Percentiles rank a stretch among this genome's conserved stretches.
These are phyloP conservation scores for Trialeurodes vaporariorum DNA, from an alignment of 1,140 invertebrate genomes.

Conservation along the genomic window DNA sequence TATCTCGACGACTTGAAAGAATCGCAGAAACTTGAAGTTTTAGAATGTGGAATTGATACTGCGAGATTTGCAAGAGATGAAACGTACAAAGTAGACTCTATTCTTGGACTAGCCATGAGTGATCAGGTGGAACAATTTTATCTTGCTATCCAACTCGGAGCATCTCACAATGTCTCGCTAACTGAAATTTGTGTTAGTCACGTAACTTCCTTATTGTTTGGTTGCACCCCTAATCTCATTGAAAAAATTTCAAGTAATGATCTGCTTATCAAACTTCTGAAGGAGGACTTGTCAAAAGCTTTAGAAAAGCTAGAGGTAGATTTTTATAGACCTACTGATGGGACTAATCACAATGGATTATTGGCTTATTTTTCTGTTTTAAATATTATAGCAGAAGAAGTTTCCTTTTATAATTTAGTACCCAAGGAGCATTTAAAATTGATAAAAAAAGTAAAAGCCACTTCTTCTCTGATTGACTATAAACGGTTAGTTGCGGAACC, in stretches of 20 bases:
- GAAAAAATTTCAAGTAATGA: not conserved
- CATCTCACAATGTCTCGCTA: slow-evolving; percentile 16
- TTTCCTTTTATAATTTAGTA: slow-evolving; percentile 13
- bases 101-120: slow-evolving; percentile 39
- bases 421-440: slow-evolving; percentile 25
- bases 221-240: not conserved
- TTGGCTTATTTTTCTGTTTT: slow-evolving; percentile 21
- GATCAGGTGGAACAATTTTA: slow-evolving; percentile 22
- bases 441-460: slow-evolving; percentile 24
- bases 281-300: not conserved
- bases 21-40: slow-evolving; percentile 32
- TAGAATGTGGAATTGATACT: slow-evolving; percentile 38
- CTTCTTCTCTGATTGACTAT: slow-evolving; percentile 11
- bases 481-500: not conserved
- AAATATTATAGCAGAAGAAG: slow-evolving; percentile 16
- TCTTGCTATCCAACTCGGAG: slow-evolving; percentile 20
- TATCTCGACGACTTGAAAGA: slow-evolving; percentile 36
- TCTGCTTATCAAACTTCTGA: not conserved
- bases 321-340: slow-evolving; percentile 18
- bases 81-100: slow-evolving; percentile 39
- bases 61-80: slow-evolving; percentile 36
- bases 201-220: slow-evolving; percentile 17
- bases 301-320: slow-evolving; percentile 17
- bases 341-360: slow-evolving; percentile 20
- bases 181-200: slow-evolving; percentile 20